These are phyloP conservation scores for Trachops cirrhosus DNA, from an alignment of 2,797 vertebrate species.

Conservation along the genomic window DNA sequence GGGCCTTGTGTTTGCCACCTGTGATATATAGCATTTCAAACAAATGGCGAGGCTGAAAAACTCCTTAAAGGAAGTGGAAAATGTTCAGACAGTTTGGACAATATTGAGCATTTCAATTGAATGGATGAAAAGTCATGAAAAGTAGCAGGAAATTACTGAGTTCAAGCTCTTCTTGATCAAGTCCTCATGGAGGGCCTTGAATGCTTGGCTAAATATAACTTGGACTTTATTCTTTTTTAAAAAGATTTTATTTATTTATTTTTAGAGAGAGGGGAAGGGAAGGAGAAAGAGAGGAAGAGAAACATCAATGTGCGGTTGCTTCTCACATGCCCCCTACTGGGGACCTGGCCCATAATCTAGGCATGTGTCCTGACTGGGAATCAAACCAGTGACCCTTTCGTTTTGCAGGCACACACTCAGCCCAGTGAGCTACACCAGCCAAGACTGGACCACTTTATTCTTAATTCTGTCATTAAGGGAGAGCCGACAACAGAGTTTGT, in stretches of 20 bases:
- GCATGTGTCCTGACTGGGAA: too few species aligned
- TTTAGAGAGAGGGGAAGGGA: too few species aligned
- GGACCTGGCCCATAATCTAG: too few species aligned
- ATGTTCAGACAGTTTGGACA: not conserved
- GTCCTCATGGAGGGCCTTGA: accelerated
- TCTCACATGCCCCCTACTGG: too few species aligned
- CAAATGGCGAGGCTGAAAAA: not conserved
- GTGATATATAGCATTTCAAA: not conserved
- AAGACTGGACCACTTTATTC: too few species aligned
- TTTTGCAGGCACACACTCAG: too few species aligned
- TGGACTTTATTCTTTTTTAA: not conserved
- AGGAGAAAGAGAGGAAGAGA: too few species aligned
- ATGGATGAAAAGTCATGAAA: not conserved
- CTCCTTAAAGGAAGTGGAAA: not conserved
- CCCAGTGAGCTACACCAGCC: too few species aligned
- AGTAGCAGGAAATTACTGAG: not conserved
- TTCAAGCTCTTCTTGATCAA: not conserved
- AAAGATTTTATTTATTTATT: too few species aligned
- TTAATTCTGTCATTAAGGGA: not conserved
- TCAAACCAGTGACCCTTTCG: too few species aligned
- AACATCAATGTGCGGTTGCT: too few species aligned
- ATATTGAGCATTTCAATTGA: not conserved
- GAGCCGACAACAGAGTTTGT: accelerated
- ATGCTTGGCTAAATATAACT: not conserved
- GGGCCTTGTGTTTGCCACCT: too few species aligned